Conservation (phyloP, 2,797 vertebrate species). For the Coregonus sp. region DNA sequence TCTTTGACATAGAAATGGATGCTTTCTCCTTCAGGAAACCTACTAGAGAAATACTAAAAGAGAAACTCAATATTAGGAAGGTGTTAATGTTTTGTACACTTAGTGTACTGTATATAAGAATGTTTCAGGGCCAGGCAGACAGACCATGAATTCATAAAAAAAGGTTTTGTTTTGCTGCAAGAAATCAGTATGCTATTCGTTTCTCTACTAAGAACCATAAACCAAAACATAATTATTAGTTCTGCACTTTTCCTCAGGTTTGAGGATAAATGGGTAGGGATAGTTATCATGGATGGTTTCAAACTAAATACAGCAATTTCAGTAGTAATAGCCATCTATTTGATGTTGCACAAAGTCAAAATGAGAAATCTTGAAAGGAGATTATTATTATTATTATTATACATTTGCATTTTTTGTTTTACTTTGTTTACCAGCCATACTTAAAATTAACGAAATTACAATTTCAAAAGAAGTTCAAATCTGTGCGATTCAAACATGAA, state of each 20-base stretch:
- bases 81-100: too few relatives aligned
- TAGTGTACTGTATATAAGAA: neutral
- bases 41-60: too few relatives aligned
- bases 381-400: conserved; percentile 69
- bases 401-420: conserved; percentile 66
- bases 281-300: conserved; percentile 8
- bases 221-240: conserved; percentile 8
- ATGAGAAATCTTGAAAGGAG: conserved; percentile 52
- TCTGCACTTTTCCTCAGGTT: neutral
- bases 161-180: conserved; percentile 15
- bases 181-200: conserved; percentile 16
- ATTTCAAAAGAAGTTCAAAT: conserved; percentile 75
- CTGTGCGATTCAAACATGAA: conserved; percentile 36
- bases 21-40: too few relatives aligned
- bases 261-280: conserved; percentile 21
- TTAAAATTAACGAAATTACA: conserved; percentile 74
- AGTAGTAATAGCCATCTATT: conserved; percentile 55
- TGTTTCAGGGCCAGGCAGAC: neutral
- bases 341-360: conserved; percentile 52
- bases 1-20: too few relatives aligned
- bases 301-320: conserved; percentile 11
- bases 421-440: conserved; percentile 66
- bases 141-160: neutral
- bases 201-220: conserved; percentile 20
- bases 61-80: too few relatives aligned